These are phyloP conservation scores for Puffinus mauretanicus DNA, from an alignment of 2,113 vertebrate genomes.

Conservation along the genomic window DNA sequence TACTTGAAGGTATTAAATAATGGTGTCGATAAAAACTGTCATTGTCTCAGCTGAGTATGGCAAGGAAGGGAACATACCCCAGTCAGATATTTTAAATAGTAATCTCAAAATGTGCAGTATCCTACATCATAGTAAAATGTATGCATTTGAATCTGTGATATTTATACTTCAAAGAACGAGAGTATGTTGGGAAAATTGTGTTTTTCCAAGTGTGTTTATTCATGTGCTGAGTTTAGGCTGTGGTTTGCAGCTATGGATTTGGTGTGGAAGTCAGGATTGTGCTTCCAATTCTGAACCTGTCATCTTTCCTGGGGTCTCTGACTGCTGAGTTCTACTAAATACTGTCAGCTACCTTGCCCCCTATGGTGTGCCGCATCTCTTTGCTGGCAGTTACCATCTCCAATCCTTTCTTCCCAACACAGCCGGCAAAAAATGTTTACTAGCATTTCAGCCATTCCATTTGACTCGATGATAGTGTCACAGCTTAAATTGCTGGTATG, in stretches of 20 bases:
- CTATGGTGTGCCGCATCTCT: neutral
- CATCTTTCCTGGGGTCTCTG: neutral
- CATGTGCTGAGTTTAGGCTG: neutral
- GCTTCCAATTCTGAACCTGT: neutral
- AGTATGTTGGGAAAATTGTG: neutral
- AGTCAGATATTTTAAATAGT: neutral
- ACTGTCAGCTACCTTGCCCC: neutral
- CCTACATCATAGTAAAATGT: neutral
- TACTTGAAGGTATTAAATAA: neutral
- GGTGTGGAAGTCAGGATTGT: neutral
- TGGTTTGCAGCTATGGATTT: neutral
- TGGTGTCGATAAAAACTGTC: neutral
- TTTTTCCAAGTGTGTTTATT: neutral
- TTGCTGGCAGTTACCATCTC: neutral
- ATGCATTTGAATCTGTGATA: neutral
- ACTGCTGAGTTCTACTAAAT: neutral
- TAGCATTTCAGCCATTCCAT: neutral
- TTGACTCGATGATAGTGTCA: neutral
- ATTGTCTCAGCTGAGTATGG: neutral
- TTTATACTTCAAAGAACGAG: neutral
- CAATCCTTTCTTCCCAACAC: neutral
- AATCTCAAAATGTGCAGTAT: neutral
- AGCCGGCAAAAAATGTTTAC: neutral
- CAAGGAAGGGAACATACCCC: neutral
- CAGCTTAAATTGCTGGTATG: neutral